These are phyloP conservation scores for Schizaphis graminum DNA, from an alignment of 2,888 invertebrate genomes.

Conservation along the genomic window DNA sequence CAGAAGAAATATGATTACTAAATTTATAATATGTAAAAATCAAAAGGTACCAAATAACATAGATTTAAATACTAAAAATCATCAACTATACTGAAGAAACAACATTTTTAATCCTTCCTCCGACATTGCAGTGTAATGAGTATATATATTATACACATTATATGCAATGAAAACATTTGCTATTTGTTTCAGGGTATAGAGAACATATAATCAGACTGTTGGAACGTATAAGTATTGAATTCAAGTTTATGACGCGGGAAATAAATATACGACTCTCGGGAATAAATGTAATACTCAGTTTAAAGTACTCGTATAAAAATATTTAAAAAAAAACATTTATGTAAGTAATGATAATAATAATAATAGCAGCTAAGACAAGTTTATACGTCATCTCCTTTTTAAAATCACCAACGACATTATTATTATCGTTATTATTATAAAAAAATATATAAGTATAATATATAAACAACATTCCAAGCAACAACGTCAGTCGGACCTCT, in stretches of 20 bases:
- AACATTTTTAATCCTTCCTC: background rate
- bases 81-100: background rate
- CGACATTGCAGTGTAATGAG: background rate
- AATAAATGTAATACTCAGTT: constrained; percentile 23
- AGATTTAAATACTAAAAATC: background rate
- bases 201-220: background rate
- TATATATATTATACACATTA: background rate
- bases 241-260: constrained; percentile 19
- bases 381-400: constrained; percentile 63
- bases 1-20: background rate
- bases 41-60: background rate
- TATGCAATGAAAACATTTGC: background rate
- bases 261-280: constrained; percentile 47
- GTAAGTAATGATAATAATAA: constrained; percentile 42
- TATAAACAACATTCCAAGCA: constrained; percentile 57
- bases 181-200: constrained; percentile 3
- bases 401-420: constrained; percentile 58
- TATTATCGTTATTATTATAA: constrained; percentile 54
- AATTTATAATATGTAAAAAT: background rate
- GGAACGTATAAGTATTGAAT: background rate
- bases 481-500: constrained; percentile 50
- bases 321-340: constrained; percentile 24
- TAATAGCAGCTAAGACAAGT: constrained; percentile 48
- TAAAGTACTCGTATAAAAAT: constrained; percentile 39
- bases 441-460: constrained; percentile 40